Conservation (phyloP, 2,797 vertebrate species). For the Acanthornis magna region DNA sequence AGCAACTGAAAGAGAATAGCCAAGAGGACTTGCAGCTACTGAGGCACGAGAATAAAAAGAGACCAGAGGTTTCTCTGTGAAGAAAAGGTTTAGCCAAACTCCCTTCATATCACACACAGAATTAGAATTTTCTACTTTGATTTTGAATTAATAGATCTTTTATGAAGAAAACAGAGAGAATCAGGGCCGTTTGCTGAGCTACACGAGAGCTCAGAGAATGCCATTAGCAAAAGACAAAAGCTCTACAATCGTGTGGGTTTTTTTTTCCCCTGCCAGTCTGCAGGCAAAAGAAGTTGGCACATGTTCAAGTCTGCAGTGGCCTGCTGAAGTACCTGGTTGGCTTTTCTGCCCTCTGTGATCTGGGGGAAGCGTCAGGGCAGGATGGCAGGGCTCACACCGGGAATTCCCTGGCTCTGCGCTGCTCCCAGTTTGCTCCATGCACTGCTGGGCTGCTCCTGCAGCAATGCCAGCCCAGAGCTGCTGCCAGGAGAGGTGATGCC, state of each 20-base stretch:
- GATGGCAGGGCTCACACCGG: not conserved
- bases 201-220: not conserved
- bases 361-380: too few relatives aligned
- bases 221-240: not conserved
- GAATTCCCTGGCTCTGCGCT: not conserved
- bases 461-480: not conserved
- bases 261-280: not conserved
- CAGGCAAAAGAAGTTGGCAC: not conserved
- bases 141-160: not conserved
- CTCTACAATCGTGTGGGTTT: not conserved
- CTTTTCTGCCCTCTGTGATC: not conserved
- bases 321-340: not conserved
- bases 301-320: not conserved
- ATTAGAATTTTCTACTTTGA: not conserved
- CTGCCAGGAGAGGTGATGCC: not conserved
- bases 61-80: not conserved
- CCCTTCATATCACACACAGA: not conserved
- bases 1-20: not conserved
- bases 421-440: not conserved
- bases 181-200: not conserved
- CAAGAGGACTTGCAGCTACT: not conserved
- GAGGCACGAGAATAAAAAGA: not conserved
- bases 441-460: not conserved
- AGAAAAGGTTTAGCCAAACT: not conserved
- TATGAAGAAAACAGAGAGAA: not conserved